A percentile compares a stretch with the other conserved stretches of the same genome.
Evolutionary conservation across 2,888 invertebrate genomes (phyloP).

Genomic region (Drosophila melanosoma): DNA sequence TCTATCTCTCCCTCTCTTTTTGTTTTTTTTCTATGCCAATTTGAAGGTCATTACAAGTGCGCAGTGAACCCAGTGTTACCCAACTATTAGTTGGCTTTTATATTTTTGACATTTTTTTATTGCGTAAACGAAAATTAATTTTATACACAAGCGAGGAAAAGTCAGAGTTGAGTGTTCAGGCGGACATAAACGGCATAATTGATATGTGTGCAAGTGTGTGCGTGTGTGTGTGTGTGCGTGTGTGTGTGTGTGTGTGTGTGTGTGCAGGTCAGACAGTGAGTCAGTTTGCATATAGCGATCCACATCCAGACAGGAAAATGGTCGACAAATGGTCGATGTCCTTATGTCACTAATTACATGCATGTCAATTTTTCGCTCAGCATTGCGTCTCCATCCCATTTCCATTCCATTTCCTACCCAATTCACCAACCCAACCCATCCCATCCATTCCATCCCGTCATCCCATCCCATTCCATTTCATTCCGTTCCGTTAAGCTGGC

Average conservation of each 20-base stretch:
- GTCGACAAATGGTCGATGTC: conserved; percentile 38
- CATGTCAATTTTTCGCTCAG: conserved; percentile 81
- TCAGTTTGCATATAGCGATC: conserved; percentile 18
- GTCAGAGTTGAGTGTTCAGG: conserved; percentile 30
- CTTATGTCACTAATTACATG: conserved; percentile 80
- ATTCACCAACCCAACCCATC: background rate
- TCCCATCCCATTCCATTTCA: conserved; percentile 3
- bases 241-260: conserved; percentile 9
- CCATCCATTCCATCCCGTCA: background rate
- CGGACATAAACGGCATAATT: conserved; percentile 76
- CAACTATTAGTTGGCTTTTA: background rate
- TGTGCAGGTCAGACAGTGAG: conserved; percentile 12
- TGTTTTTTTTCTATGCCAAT: background rate
- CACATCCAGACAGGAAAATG: conserved; percentile 35
- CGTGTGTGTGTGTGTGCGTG: conserved; percentile 14
- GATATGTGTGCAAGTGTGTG: conserved; percentile 54
- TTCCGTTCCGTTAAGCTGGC: conserved; percentile 15
- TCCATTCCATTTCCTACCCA: background rate
- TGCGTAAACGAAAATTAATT: conserved; percentile 67
- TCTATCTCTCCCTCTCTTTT: background rate
- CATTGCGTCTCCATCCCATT: conserved; percentile 51
- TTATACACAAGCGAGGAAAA: conserved; percentile 29
- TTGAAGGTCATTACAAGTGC: conserved; percentile 17
- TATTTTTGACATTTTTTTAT: conserved; percentile 6
- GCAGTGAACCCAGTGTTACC: conserved; percentile 3